Evolutionary conservation across 2,113 vertebrate genomes (phyloP), one percentile per base, ranked within the genome.

Genomic region (Danio rerio): DNA sequence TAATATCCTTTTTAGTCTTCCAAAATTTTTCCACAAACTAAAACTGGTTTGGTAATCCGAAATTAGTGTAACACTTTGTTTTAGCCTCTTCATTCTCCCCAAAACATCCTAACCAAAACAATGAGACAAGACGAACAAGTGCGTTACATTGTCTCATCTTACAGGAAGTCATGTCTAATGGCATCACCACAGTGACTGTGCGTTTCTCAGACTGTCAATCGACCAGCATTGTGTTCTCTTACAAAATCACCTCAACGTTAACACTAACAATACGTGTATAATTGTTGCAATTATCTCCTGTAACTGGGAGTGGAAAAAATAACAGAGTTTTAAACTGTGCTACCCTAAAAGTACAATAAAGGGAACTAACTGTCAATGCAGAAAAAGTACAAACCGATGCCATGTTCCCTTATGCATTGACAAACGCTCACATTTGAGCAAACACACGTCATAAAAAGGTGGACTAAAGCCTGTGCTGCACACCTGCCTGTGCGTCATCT

Each of bases 401-500:
- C 80, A 40, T 52, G 61, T 5, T 73, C 21, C 49, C 49, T 42
- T 52, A 78, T 78, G 61, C 20, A 78, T 53, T 76, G 56, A 66
- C 53, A 69, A 40, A 61, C 70, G 65, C 50, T 7, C 49, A 56
- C 50, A 47, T 45, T 76, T 21, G 55, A 82, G 76, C 79, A 86
- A 83, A 86, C 82, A 84, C 47, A 43, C 59, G 8, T 18, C 80
- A 82, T 73, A 81, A 71, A 31, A 69, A 69, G 63, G 52, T 20
- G 4, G 56, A 40, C 5, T 9, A 13, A 21, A 58, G 52, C 52
- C 65, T 47, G n/a, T 43, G 66, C 45, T 12, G 52, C 83, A 85
- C 86, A 87, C 84, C 86, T 87, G 86, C 59, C 62, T 4, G 52
- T 56, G 83, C 53, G 42, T 78, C 77, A 68, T 70, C 71, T 76